Evolutionary conservation across 2,888 invertebrate species (phyloP), one percentile per base, ranked within the genome.

Genomic region (Cosmorhoe ocellata): DNA sequence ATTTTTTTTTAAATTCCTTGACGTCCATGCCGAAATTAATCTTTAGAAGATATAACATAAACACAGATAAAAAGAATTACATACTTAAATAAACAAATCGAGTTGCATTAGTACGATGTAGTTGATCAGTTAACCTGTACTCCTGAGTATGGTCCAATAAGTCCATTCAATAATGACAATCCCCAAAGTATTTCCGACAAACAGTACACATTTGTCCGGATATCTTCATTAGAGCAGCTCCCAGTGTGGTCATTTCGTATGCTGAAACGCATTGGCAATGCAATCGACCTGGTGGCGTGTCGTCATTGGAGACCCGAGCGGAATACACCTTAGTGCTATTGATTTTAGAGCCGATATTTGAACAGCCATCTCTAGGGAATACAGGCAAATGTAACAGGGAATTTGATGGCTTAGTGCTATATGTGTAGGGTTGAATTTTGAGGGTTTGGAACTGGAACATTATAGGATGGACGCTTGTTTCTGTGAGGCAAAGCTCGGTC

Each of bases 181-280:
- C 27, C 40, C 63, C 47, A 50, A 55, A 42, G 56, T 56, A 45
- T 56, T 56, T 44, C 56, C 55, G 36, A 43, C 56, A 60, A 59
- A 59, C 59, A 63, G 58, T 56, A 62, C 69, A 65, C 64, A 66
- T 65, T 66, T 61, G 41, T 27, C 43, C 54, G 56, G 57, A 62
- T 65, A 61, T 70, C 63, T 67, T 70, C 66, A 74, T 71, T 69
- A 64, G 65, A 59, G 41, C 42, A 31, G 51, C 57, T 70, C 66
- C 70, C 67, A 46, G 60, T 48, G 56, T 61, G 68, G 69, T 70
- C 74, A 76, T 82, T 81, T 67, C 63, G 76, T 69, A 81, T 79
- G 79, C 78, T 66, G 62, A 61, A 64, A 61, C 64, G 73, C 76
- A 76, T 71, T 62, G 69, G 59, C 72, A 61, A 69, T 76, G 76